Conservation (phyloP, 2,888 invertebrate genomes). For the Mythimna impura region DNA sequence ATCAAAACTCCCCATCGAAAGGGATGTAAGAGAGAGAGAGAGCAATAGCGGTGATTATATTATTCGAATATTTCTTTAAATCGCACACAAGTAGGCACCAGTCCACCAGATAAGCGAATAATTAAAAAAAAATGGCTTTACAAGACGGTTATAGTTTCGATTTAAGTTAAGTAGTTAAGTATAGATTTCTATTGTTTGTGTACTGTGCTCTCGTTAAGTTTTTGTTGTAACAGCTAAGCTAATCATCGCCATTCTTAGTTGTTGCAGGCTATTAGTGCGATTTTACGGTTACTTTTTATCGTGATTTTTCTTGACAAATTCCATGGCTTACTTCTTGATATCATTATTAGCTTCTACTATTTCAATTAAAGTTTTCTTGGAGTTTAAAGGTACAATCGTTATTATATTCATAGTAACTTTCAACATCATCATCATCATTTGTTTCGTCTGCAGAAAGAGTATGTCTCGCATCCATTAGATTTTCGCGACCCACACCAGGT, state of each 20-base stretch:
- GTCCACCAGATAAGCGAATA: slow-evolving; percentile 9
- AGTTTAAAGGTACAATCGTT: too few relatives aligned
- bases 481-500: too few relatives aligned
- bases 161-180: too few relatives aligned
- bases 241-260: not conserved
- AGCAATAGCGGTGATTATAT: too few relatives aligned
- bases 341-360: not conserved
- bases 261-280: not conserved
- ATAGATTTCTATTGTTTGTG: slow-evolving; percentile 8
- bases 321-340: not conserved
- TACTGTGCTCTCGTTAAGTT: slow-evolving; percentile 9
- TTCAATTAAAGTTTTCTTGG: not conserved
- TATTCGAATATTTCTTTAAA: not conserved
- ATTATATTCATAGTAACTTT: not conserved
- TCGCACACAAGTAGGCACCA: not conserved
- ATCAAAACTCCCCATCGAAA: too few relatives aligned
- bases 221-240: slow-evolving; percentile 23
- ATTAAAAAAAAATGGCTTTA: slow-evolving; percentile 28
- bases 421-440: not conserved
- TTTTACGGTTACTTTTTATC: slow-evolving; percentile 13
- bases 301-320: not conserved
- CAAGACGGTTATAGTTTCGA: slow-evolving; percentile 24
- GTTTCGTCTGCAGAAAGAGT: not conserved
- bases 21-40: not conserved
- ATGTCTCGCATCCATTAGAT: too few relatives aligned